Conservation (phyloP, 2,888 invertebrate genomes). For the Unio pictorum region DNA sequence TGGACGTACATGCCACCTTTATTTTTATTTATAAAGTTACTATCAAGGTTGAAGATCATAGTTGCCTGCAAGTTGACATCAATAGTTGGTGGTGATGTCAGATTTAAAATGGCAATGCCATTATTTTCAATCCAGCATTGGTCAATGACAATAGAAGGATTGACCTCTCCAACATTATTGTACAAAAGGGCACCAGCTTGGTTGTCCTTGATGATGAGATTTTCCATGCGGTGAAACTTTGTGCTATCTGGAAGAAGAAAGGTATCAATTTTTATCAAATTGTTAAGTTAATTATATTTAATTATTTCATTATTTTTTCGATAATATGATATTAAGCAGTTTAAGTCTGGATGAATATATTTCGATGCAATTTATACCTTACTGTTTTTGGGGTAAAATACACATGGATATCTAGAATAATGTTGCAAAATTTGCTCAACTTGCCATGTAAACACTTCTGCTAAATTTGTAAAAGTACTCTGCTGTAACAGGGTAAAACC, state of each 20-base stretch:
- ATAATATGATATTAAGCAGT: too few relatives aligned
- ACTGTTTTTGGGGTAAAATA: too few relatives aligned
- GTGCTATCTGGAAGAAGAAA: conserved; percentile 28
- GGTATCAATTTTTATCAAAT: too few relatives aligned
- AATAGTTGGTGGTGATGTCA: conserved; percentile 86
- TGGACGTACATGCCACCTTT: conserved; percentile 63
- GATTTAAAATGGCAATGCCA: conserved; percentile 92
- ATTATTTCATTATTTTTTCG: too few relatives aligned
- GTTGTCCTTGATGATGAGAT: conserved; percentile 85
- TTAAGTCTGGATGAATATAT: too few relatives aligned
- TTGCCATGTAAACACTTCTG: too few relatives aligned
- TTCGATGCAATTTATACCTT: too few relatives aligned
- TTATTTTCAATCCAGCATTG: conserved; percentile 89
- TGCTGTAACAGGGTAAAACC: too few relatives aligned
- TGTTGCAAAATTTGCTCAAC: too few relatives aligned
- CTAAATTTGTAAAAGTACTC: too few relatives aligned
- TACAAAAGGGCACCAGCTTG: conserved; percentile 90
- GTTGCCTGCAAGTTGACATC: conserved; percentile 95
- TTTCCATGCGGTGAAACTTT: conserved; percentile 84
- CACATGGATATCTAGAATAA: too few relatives aligned
- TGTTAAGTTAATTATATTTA: too few relatives aligned
- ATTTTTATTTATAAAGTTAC: conserved; percentile 63
- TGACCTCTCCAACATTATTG: conserved; percentile 93
- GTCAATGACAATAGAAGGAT: conserved; percentile 86
- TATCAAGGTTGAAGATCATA: conserved; percentile 74